A percentile compares a stretch with the other conserved stretches of the same genome.
Evolutionary conservation across 1,140 invertebrate species (phyloP).

Genomic region (Atta texana): DNA sequence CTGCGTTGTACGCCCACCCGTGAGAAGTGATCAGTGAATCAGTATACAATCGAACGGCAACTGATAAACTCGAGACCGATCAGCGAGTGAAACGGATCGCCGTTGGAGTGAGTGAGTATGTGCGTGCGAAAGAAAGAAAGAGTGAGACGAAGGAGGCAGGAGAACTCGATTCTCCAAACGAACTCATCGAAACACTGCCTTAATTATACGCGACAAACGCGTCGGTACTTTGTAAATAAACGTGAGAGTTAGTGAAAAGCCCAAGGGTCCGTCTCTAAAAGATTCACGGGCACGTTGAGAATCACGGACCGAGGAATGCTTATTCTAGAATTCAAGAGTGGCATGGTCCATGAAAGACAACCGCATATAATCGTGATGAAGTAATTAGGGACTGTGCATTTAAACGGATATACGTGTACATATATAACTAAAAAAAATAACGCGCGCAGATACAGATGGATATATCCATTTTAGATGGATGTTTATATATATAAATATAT

Average conservation of each 20-base stretch:
- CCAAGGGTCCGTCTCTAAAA: background rate
- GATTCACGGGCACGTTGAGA: background rate
- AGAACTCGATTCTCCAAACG: slow-evolving; percentile 47
- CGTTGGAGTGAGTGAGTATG: background rate
- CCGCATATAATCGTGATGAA: slow-evolving; percentile 68
- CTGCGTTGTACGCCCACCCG: slow-evolving; percentile 26
- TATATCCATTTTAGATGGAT: slow-evolving; percentile 81
- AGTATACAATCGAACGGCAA: slow-evolving; percentile 46
- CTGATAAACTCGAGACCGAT: slow-evolving; percentile 52
- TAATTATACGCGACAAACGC: slow-evolving; percentile 75
- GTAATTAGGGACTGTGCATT: slow-evolving; percentile 76
- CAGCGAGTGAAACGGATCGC: slow-evolving; percentile 13
- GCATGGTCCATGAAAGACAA: background rate
- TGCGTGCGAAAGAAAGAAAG: background rate
- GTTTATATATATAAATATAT: slow-evolving; percentile 80
- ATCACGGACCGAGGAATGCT: background rate
- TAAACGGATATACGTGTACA: slow-evolving; percentile 77
- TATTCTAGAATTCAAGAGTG: slow-evolving; percentile 10
- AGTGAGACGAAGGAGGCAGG: slow-evolving; percentile 11
- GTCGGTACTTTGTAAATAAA: slow-evolving; percentile 69
- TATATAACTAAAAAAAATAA: slow-evolving; percentile 46
- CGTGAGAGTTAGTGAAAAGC: slow-evolving; percentile 27
- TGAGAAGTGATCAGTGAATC: slow-evolving; percentile 58
- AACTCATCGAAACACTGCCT: slow-evolving; percentile 83
- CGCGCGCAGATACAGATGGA: slow-evolving; percentile 77